Evolutionary conservation across 2,113 vertebrate genomes (phyloP).

Genomic region (Sinocyclocheilus anophthalmus): DNA sequence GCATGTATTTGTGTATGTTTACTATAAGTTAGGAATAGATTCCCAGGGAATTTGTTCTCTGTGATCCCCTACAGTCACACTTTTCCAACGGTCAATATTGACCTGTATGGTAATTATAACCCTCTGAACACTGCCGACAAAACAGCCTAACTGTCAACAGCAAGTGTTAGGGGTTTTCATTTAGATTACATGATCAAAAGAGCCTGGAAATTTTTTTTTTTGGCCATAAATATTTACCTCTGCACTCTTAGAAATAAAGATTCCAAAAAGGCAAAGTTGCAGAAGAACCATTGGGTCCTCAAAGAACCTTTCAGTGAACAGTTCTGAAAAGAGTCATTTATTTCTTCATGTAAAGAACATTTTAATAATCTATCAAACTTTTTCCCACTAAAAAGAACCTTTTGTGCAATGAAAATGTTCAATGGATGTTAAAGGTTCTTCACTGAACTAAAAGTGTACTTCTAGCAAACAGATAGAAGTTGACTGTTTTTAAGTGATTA

Average conservation of each 20-base stretch:
- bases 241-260: neutral
- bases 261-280: neutral
- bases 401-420: neutral
- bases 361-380: neutral
- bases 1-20: constrained; percentile 35
- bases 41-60: constrained; percentile 26
- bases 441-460: neutral
- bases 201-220: constrained; percentile 39
- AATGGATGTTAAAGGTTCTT: neutral
- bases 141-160: constrained; percentile 36
- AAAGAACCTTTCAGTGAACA: neutral
- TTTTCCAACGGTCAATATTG: constrained; percentile 56
- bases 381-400: neutral
- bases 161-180: constrained; percentile 39
- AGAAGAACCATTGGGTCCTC: neutral
- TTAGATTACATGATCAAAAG: constrained; percentile 51
- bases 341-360: neutral
- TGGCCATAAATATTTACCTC: constrained; percentile 45
- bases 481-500: neutral
- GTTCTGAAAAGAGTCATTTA: neutral
- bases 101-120: constrained; percentile 58
- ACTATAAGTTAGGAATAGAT: constrained; percentile 17
- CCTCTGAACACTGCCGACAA: constrained; percentile 41
- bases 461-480: neutral
- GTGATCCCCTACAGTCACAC: constrained; percentile 45